These are phyloP conservation scores for Myotis yumanensis DNA, from an alignment of 2,113 vertebrate genomes.

Conservation along the genomic window DNA sequence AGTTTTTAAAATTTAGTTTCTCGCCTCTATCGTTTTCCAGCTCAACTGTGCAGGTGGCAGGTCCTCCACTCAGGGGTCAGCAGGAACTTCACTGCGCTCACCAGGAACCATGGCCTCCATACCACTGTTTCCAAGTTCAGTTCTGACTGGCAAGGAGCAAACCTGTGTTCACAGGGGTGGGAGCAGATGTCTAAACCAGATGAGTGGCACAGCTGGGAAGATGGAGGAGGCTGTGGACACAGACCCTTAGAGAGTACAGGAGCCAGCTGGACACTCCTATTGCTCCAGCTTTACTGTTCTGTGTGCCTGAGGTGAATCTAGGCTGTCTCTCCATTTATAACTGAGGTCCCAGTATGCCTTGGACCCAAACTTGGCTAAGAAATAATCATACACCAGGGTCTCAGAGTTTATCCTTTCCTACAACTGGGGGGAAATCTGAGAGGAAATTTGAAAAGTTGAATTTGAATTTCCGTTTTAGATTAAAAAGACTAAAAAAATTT, in stretches of 20 bases:
- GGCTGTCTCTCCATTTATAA: neutral
- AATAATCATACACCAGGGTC: neutral
- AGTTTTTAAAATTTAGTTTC: neutral
- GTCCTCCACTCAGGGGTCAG: neutral
- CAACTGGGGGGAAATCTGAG: neutral
- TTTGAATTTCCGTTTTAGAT: neutral
- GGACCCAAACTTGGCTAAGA: neutral
- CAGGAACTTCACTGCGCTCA: neutral
- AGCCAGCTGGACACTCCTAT: neutral
- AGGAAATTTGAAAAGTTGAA: neutral
- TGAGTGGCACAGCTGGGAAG: neutral
- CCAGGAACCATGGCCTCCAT: accelerated
- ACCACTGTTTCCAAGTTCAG: neutral
- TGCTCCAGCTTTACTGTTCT: neutral
- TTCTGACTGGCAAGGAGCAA: too few species aligned
- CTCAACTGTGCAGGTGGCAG: neutral
- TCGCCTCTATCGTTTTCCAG: neutral
- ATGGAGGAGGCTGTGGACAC: neutral
- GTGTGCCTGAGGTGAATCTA: neutral
- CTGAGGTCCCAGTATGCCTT: neutral
- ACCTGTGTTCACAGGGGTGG: neutral
- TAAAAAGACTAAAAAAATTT: neutral
- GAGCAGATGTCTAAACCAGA: neutral
- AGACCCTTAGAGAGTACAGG: neutral
- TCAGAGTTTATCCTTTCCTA: neutral